Evolutionary conservation across 2,797 vertebrate genomes (phyloP), one percentile per base, ranked within the genome.

Genomic region (Vespertilio murinus): DNA sequence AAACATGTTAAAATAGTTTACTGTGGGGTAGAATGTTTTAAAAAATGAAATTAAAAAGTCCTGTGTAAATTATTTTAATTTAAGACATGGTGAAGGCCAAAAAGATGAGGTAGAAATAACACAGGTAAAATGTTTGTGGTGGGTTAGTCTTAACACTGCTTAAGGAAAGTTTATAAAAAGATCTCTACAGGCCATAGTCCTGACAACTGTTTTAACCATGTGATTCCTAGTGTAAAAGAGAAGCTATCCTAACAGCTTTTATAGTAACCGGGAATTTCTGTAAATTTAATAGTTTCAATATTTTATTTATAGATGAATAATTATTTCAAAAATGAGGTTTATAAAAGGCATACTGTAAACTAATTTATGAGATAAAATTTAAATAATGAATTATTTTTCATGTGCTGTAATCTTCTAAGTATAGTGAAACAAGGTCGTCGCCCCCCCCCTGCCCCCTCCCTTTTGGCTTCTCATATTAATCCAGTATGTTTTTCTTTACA

Each of bases 321-420:
- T 52, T 54, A 71, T 93, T n/a, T n/a, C n/a, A 47, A 86, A 95
- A 91, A 81, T 47, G 23, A 79, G 6, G 56, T 82, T 81, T 93
- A 91, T 49, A 69, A 73, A 93, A 91, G n/a, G 56, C 20, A 85
- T 47, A 49, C 17, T 67, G 18, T 71, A 14, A 81, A 91, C 59
- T 80, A 49, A 67, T 35, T 77, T 85, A 65, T 7, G 52, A 67
- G 4, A 71, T 8, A 67, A 70, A 84, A 94, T 61, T 71, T 78
- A 93, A 96, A 64, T 42, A 89, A 71, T 30, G 70, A 89, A 77
- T 33, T 71, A 13, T 45, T 87, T 91, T 88, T 35, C 5, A 80
- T 7, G 10, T 54, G 9, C 12, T 80, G 16, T 12, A 18, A 75
- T 84, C 40, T 67, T 80, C 33, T 67, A 92, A 52, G 38, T 25